These are phyloP conservation scores for Tympanoctomys barrerae DNA, from an alignment of 2,797 vertebrate genomes.

Conservation along the genomic window DNA sequence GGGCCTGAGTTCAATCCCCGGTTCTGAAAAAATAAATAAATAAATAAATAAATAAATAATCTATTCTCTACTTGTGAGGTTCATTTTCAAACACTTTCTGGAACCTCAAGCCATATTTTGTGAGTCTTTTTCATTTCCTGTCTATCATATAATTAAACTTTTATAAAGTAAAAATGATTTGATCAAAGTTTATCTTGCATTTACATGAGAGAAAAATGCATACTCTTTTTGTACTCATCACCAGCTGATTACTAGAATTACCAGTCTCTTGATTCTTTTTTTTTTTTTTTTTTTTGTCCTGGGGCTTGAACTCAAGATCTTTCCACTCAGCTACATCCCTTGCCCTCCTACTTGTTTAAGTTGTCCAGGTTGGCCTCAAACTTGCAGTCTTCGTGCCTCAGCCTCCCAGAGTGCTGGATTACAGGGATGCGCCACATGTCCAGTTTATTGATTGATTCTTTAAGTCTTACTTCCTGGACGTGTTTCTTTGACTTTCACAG, in stretches of 20 bases:
- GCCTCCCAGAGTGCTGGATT: background rate
- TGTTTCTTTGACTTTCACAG: background rate
- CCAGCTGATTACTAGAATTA: background rate
- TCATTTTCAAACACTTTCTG: background rate
- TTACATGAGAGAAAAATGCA: background rate
- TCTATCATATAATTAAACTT: background rate
- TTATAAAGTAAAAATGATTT: conserved; percentile 48
- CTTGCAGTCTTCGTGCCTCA: background rate
- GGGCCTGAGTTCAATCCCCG: no score
- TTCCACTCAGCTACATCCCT: background rate
- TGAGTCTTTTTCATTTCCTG: background rate
- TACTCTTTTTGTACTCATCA: background rate
- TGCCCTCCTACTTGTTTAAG: background rate
- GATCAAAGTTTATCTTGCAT: background rate
- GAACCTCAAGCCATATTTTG: background rate
- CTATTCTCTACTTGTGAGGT: background rate
- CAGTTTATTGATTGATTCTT: conserved; percentile 14
- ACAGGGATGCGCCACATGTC: background rate
- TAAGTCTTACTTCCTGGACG: background rate
- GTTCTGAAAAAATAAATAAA: no score
- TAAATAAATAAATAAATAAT: no score
- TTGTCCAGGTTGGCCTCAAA: background rate
- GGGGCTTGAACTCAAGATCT: background rate
- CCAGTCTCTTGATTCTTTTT: background rate
- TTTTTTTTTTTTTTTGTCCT: background rate